These are phyloP conservation scores for Dysdera silvatica DNA, from an alignment of 1,140 invertebrate species.

Conservation along the genomic window DNA sequence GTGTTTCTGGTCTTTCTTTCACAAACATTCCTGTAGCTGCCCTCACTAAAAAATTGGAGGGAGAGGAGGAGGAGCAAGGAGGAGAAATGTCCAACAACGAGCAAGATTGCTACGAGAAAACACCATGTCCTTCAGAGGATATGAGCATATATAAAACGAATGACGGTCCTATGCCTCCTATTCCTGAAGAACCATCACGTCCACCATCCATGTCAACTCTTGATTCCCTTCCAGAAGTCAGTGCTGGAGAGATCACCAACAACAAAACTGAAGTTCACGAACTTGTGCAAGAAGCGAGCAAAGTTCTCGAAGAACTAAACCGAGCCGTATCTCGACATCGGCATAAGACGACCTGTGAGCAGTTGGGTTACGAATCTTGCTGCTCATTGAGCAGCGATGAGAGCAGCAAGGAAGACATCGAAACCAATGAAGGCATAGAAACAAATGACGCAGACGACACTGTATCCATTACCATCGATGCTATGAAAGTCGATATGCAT, in stretches of 20 bases:
- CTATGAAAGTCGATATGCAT: too few species aligned
- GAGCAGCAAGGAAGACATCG: neutral
- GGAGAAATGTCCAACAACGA: neutral
- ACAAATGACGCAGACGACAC: too few species aligned
- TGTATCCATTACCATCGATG: too few species aligned
- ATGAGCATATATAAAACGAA: neutral
- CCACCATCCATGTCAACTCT: neutral
- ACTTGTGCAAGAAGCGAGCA: constrained; percentile 20
- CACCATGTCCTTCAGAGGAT: too few species aligned
- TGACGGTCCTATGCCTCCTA: constrained; percentile 12
- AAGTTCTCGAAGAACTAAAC: constrained; percentile 23
- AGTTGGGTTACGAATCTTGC: constrained; percentile 20
- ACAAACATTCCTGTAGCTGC: neutral
- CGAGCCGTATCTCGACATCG: neutral
- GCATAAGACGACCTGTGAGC: constrained; percentile 11
- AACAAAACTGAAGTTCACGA: constrained; percentile 14
- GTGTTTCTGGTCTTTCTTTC: too few species aligned
- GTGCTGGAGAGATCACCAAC: neutral
- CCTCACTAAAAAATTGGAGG: neutral
- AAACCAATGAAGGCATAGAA: too few species aligned
- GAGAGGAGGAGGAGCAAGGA: neutral
- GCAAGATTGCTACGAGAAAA: neutral
- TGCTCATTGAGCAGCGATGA: constrained; percentile 12
- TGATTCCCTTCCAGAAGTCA: too few species aligned
- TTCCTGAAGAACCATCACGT: constrained; percentile 24